Evolutionary conservation across 2,113 vertebrate genomes (phyloP), one percentile per base, ranked within the genome.

Genomic region (Myotis yumanensis): DNA sequence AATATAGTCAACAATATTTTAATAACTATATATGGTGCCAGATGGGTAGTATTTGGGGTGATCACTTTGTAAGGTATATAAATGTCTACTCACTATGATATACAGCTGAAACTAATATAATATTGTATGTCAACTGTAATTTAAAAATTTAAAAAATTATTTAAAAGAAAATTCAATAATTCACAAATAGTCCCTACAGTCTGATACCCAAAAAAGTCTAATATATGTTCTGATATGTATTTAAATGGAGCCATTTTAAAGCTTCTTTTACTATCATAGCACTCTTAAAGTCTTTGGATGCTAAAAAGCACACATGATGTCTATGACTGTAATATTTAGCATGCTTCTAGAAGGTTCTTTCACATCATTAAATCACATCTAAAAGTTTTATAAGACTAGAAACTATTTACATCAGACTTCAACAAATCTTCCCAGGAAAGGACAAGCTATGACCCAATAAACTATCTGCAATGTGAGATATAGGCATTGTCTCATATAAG

Each of bases 331-430:
- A 96, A 77, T 52, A 85, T 89, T 89, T 85, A 87, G 25, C 54
- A 51, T 88, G 59, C 51, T 89, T 95, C 23, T 79, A 92, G 59
- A 92, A 82, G 76, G 35, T 51, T 43, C 43, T 90, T 32, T 86
- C 51, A 85, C 8, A 95, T 90, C 68, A 90, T 59, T 95, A 95
- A 88, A 80, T 89, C 57, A 90, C 3, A 83, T 11, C 25, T 57
- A 57, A 46, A 77, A 14, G 37, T 64, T 96, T 95, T 75, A 80
- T 69, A 95, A 86, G 83, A 82, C 35, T 71, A 92, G n/a, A 94
- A 90, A 52, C 85, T 89, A 94, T 86, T 93, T 94, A 84, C 17
- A 82, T 71, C 43, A 91, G 46, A 66, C 35, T 57, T 90, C 62
- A 96, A 59, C 18, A 64, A 96, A 71, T 88, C 43, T 89, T 94